phyloP scores from a whole-genome alignment of 1,140 invertebrate species.

The Lepidotrigona ventralis region DNA sequence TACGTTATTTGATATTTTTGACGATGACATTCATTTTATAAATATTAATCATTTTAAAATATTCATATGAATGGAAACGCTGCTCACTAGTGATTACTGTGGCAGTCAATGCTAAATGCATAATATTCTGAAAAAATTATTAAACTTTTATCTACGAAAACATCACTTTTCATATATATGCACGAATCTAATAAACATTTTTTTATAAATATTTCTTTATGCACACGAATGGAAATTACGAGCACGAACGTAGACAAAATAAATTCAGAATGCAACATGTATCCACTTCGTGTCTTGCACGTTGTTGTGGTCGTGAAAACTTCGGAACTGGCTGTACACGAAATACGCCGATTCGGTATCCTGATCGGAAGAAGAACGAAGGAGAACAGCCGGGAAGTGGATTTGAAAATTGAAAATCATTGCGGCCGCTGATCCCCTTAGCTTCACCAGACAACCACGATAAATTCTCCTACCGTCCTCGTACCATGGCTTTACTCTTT shows the following conservation, averaged over 20 bases:
- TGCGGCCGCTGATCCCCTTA: slow-evolving; percentile 78
- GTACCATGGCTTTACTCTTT: slow-evolving; percentile 59
- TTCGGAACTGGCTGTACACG: neutral
- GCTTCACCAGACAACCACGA: slow-evolving; percentile 73
- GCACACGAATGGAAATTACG: neutral
- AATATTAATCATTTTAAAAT: no score
- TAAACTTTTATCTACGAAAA: no score
- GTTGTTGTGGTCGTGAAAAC: neutral
- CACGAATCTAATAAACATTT: neutral
- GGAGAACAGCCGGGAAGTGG: slow-evolving; percentile 70
- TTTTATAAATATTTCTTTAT: neutral
- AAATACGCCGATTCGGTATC: slow-evolving; percentile 51
- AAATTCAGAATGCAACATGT: neutral
- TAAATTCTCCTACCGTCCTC: slow-evolving; percentile 72
- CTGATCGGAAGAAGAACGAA: slow-evolving; percentile 42
- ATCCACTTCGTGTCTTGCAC: neutral
- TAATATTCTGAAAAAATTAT: no score
- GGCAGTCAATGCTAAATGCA: no score
- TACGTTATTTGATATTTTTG: no score
- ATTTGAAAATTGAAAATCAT: slow-evolving; percentile 79
- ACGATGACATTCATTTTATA: no score
- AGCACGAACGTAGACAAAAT: neutral
- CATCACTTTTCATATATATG: no score
- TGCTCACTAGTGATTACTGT: no score
- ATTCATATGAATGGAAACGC: no score